Base-by-base conservation (phyloP, 1,140 invertebrate genomes). In the Rhagoletis zephyria region DNA sequence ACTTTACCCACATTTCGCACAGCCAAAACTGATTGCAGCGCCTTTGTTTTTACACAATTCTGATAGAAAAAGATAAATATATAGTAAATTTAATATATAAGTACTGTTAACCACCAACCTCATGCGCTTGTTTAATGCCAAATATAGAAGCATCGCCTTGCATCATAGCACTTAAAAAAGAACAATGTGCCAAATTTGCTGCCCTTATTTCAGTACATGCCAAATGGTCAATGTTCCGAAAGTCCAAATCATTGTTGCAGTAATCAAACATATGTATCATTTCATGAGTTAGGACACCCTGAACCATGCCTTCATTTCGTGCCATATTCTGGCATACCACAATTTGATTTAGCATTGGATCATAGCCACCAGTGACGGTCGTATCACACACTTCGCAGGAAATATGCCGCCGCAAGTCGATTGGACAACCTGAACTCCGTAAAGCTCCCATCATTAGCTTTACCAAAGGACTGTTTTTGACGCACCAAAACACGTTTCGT, bases 181-280 rank as follows among this genome's bases (percentile, higher is more conserved):
- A 97, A 91, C 98, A 99, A 93, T 98, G 97, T 0, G 97, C 96
- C 6, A 99, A 93, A 93, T 98, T 98, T 0, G 98, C 97, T 6
- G 97, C 97, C 89, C 97, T 93, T 88, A 99, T 97, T 94, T 99
- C 98, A 0, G 98, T 98, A 91, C 98, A 99, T 0, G 98, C 98
- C 64, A 99, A 93, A 94, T 99, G 98, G 90, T 98, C 96, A 87
- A 98, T 93, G 92, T 99, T 98, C 89, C 95, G 96, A 89, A 98
- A 97, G 92, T 99, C 96, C 60, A 99, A 91, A 86, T 99, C 95
- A 89, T 98, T 96, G 67, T 95, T 95, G 93, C 98, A 99, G 90
- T 96, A 97, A 93, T 99, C 98, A 93, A 98, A 99, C 97, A 99
- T 98, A 93, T 99, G 98, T 65, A 99, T 96, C 94, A 99, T 95